Base-by-base conservation (phyloP, 1,140 invertebrate genomes). In the Drosophila kikkawai region DNA sequence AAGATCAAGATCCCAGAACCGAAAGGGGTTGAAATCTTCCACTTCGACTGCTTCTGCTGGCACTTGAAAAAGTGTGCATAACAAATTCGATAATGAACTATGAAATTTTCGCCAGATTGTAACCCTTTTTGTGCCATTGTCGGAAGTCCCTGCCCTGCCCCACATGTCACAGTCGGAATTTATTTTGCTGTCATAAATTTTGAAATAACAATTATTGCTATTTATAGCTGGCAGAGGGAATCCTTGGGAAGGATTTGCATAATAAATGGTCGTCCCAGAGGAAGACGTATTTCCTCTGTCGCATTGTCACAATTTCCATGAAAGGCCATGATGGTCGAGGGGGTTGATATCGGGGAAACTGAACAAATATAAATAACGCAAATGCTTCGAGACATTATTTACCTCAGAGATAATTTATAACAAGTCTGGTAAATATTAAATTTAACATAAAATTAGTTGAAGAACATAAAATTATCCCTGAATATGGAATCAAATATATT, bases 11-110 rank as follows among this genome's bases (percentile, higher is more conserved):
- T 45, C 9, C 36, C 58, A 44, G 32, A 5, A 48, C 29, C 5
- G 3, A 37, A 48, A 76, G 59, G 83, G 84, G 84, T 80, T 83
- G 80, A 63, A 50, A 12, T 51, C 48, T 51, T 50, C 44, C 51
- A 11, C 29, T 45, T 58, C 50, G 50, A 68, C 63, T 26, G 41
- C 41, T n/a, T 57, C 63, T 26, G 41, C 41, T n/a, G 67, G 51
- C 79, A 76, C 84, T 84, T 63, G 66, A 85, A 67, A 66, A 76
- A 75, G 63, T 75, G 68, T 71, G 85, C 85, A 86, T 86, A 88
- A 85, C 85, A 85, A 88, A 88, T 90, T 88, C 70, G 85, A 91
- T 81, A 90, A 88, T 88, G 81, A 82, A 85, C 85, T 90, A 90
- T 88, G 81, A 88, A 88, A 88, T 88, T 88, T 78, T 53, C 53